Evolutionary conservation across 2,888 invertebrate species (phyloP).

Genomic region (Cephus spinipes): DNA sequence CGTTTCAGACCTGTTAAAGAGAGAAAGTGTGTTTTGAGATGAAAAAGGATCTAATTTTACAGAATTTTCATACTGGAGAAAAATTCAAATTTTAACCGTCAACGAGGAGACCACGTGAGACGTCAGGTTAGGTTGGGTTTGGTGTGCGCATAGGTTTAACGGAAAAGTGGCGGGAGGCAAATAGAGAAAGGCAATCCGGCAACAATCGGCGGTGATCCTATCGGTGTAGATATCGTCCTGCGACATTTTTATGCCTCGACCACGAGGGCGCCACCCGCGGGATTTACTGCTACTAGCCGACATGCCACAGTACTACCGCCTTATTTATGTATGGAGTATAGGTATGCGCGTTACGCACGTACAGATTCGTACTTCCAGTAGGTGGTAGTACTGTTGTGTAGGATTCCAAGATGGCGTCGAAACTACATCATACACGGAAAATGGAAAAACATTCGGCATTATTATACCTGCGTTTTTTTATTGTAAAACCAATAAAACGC

Average conservation of each 20-base stretch:
- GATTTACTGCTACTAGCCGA: slow-evolving; percentile 46
- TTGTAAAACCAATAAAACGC: slow-evolving; percentile 50
- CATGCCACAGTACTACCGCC: slow-evolving; percentile 8
- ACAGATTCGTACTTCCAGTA: slow-evolving; percentile 3
- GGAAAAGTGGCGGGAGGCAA: background rate
- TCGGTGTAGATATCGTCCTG: slow-evolving; percentile 28
- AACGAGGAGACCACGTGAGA: background rate
- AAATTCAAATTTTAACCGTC: background rate
- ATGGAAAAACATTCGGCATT: slow-evolving; percentile 50
- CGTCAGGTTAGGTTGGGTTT: background rate
- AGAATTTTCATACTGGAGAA: background rate
- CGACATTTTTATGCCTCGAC: slow-evolving; percentile 48
- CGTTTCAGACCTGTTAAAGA: background rate
- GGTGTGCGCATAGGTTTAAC: background rate
- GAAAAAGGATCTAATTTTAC: background rate
- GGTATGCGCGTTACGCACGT: slow-evolving; percentile 1
- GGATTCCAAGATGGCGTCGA: slow-evolving; percentile 31
- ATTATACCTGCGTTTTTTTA: slow-evolving; percentile 45
- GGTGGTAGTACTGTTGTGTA: slow-evolving; percentile 23
- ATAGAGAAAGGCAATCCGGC: slow-evolving; percentile 12
- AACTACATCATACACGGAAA: slow-evolving; percentile 43
- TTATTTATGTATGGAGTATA: background rate
- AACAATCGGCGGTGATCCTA: slow-evolving; percentile 27
- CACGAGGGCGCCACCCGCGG: slow-evolving; percentile 39
- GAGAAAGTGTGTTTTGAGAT: background rate